Percentiles rank a stretch among this genome's conserved stretches.
Conservation (phyloP, 2,113 vertebrate genomes). For the Orthochromis malagaraziensis region DNA sequence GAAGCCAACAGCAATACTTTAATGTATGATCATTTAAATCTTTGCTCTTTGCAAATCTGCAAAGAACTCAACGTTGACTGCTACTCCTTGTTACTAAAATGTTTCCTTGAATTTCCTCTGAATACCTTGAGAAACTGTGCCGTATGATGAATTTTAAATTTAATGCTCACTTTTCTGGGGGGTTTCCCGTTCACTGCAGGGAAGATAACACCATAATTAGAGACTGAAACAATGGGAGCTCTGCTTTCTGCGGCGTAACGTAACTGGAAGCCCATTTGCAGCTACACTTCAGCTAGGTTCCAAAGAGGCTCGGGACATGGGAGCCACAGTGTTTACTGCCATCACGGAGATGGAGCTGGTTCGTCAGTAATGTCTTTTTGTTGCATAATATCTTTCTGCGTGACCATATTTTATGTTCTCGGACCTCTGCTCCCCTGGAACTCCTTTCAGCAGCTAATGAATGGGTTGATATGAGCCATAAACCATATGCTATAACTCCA, state of each 20-base stretch:
- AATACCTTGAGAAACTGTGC: neutral
- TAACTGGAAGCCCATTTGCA: constrained; percentile 19
- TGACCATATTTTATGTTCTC: neutral
- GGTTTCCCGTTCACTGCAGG: neutral
- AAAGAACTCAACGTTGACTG: neutral
- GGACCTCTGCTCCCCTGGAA: neutral
- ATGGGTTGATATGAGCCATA: constrained; percentile 25
- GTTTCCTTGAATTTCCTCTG: neutral
- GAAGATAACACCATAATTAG: constrained; percentile 5
- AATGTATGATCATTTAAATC: neutral
- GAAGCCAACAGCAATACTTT: neutral
- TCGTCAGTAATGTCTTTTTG: neutral
- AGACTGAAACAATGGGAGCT: constrained; percentile 19
- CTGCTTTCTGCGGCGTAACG: neutral
- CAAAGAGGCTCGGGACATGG: neutral
- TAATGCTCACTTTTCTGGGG: neutral
- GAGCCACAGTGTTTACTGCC: neutral
- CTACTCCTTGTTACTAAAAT: neutral
- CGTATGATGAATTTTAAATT: neutral
- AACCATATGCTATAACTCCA: constrained; percentile 25
- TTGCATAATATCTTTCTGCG: constrained; percentile 15
- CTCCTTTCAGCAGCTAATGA: constrained; percentile 38
- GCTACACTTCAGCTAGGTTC: constrained; percentile 22
- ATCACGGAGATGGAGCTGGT: neutral
- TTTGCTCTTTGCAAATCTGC: neutral